Evolutionary conservation across 1,140 invertebrate species (phyloP).

Genomic region (Camponotus floridanus): DNA sequence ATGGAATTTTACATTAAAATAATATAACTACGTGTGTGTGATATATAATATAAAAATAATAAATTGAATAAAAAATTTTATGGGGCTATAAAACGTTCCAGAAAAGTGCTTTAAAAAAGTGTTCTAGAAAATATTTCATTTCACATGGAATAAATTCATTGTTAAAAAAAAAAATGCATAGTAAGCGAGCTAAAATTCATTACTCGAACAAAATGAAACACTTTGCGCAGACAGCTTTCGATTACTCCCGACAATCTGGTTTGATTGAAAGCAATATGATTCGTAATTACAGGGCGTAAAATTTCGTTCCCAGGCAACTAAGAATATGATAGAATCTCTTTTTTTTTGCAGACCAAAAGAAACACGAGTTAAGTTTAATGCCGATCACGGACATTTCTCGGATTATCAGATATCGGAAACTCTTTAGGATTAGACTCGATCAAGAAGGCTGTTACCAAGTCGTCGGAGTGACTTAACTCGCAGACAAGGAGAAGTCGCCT

Average conservation of each 20-base stretch:
- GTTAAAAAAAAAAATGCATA: neutral
- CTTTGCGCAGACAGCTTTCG: neutral
- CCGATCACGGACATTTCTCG: constrained; percentile 56
- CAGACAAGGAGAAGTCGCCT: constrained; percentile 66
- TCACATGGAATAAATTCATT: neutral
- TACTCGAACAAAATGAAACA: constrained; percentile 3
- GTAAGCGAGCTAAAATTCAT: constrained; percentile 8
- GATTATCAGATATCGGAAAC: constrained; percentile 80
- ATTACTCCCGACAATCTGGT: neutral
- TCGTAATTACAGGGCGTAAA: constrained; percentile 40
- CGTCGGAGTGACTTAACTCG: constrained; percentile 75
- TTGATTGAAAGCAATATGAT: constrained; percentile 37
- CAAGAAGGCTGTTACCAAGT: constrained; percentile 76
- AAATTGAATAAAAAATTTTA: neutral
- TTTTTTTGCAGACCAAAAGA: neutral
- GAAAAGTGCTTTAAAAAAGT: neutral
- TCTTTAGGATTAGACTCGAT: constrained; percentile 78
- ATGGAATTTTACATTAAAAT: neutral
- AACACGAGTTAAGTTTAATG: constrained; percentile 25
- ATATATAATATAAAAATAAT: neutral
- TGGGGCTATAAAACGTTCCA: neutral
- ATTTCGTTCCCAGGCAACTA: constrained; percentile 10
- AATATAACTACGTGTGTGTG: no score
- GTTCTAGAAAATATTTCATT: neutral
- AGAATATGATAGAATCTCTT: neutral